These are phyloP conservation scores for Pteruthius melanotis DNA, from an alignment of 2,113 vertebrate species.

Conservation along the genomic window DNA sequence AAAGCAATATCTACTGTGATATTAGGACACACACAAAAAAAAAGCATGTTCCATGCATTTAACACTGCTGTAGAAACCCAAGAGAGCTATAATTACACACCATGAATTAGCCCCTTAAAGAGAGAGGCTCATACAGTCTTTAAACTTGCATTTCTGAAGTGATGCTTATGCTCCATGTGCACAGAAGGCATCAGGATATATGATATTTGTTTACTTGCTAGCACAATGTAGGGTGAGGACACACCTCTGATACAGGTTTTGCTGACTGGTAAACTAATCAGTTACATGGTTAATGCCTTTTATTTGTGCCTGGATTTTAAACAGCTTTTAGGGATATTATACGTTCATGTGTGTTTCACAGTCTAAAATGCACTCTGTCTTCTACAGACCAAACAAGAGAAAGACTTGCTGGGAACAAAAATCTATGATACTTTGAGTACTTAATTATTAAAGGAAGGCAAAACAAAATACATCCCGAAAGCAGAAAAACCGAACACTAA, in stretches of 20 bases:
- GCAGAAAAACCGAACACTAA: background rate
- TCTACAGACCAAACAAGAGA: background rate
- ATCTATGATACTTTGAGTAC: background rate
- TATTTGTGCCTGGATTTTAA: background rate
- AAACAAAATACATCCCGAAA: background rate
- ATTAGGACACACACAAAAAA: background rate
- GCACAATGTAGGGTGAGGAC: background rate
- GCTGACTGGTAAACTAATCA: background rate
- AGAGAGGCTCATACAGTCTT: background rate
- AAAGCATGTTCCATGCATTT: background rate
- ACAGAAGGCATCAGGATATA: background rate
- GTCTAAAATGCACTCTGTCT: rapidly evolving
- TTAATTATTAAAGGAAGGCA: background rate
- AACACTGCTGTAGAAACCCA: background rate
- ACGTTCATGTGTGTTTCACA: background rate
- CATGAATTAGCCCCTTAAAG: background rate
- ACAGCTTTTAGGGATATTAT: background rate
- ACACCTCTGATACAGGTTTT: background rate
- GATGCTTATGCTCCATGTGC: background rate
- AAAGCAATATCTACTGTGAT: background rate
- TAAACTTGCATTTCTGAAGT: background rate
- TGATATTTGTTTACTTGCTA: background rate
- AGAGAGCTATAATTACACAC: background rate
- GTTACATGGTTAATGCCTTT: background rate
- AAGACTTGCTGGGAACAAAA: background rate